These are phyloP conservation scores for Teleopsis dalmanni DNA, from an alignment of 1,140 invertebrate genomes.

Conservation along the genomic window DNA sequence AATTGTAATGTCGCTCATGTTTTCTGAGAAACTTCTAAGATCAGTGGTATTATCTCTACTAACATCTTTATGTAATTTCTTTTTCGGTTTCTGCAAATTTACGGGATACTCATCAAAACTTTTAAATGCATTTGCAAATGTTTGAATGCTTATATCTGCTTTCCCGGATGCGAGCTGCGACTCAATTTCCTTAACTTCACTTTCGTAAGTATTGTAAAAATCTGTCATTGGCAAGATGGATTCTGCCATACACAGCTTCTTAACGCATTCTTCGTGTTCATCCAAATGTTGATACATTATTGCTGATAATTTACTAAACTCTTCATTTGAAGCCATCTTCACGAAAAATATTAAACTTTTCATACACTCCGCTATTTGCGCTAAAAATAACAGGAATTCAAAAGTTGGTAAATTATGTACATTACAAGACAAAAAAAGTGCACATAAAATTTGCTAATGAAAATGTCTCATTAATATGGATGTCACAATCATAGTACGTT, in stretches of 20 bases:
- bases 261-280: constrained; percentile 16
- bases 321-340: constrained; percentile 1
- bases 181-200: constrained; percentile 16
- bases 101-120: constrained; percentile 28
- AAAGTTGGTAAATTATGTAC: too few species aligned
- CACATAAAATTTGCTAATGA: too few species aligned
- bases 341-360: too few species aligned
- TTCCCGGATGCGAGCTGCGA: constrained; percentile 11
- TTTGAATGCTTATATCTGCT: constrained; percentile 15
- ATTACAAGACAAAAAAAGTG: too few species aligned
- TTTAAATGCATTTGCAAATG: constrained; percentile 29
- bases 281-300: constrained; percentile 17
- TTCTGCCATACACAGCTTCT: constrained; percentile 20
- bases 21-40: background rate
- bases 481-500: too few species aligned
- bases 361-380: too few species aligned
- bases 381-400: too few species aligned
- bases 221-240: constrained; percentile 20
- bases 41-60: constrained; percentile 21
- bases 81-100: constrained; percentile 29
- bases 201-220: constrained; percentile 20
- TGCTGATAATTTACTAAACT: constrained; percentile 20
- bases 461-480: too few species aligned
- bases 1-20: constrained; percentile 1
- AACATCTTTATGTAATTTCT: constrained; percentile 11